phyloP scores from a whole-genome alignment of 1,140 invertebrate genomes.

The Planococcus citri region DNA sequence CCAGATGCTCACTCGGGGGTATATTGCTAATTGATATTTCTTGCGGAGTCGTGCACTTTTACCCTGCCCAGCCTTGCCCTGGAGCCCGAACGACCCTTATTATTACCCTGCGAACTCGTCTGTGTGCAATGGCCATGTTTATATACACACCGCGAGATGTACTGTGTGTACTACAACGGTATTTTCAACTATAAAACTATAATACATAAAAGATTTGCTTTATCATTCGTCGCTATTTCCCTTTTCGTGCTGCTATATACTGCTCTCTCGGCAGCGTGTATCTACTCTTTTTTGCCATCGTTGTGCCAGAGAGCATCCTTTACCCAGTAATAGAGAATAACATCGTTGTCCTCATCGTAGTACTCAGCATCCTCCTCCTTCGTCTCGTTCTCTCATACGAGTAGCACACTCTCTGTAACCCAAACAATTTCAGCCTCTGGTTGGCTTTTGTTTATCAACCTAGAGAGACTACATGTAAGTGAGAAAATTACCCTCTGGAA shows the following conservation, averaged over 20 bases:
- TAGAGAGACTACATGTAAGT: background rate
- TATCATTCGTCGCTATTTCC: background rate
- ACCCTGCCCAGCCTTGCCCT: background rate
- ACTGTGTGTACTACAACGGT: too few relatives aligned
- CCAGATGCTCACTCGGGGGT: background rate
- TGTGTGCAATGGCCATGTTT: too few relatives aligned
- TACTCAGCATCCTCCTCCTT: too few relatives aligned
- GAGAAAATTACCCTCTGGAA: background rate
- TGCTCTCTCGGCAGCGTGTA: background rate
- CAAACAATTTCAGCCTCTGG: background rate
- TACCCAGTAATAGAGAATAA: too few relatives aligned
- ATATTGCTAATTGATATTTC: background rate
- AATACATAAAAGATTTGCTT: background rate
- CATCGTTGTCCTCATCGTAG: too few relatives aligned
- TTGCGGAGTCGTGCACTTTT: background rate
- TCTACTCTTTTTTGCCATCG: too few relatives aligned
- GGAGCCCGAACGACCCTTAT: background rate
- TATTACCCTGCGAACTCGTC: background rate
- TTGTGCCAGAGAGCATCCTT: too few relatives aligned
- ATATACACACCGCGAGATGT: background rate
- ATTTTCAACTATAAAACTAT: background rate
- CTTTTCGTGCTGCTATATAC: background rate
- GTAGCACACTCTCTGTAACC: too few relatives aligned
- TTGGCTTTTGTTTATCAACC: background rate
- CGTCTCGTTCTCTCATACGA: too few relatives aligned